phyloP scores from a whole-genome alignment of 1,140 invertebrate species.

The Drosophila sulfurigaster region DNA sequence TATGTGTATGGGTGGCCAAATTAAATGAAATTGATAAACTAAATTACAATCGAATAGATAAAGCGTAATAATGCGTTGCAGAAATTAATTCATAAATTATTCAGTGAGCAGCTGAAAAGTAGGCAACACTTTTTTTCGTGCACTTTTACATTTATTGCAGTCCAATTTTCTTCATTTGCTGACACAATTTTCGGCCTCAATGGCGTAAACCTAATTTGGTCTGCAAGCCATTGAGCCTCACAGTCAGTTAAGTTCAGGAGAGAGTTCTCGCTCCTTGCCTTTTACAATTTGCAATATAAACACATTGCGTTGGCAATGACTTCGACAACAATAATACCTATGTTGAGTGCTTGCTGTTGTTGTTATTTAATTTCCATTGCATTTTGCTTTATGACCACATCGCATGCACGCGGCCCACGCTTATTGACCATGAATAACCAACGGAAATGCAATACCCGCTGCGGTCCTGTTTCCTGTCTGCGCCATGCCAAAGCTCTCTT shows the following conservation, averaged over 20 bases:
- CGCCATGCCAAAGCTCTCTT: neutral
- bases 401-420: constrained; percentile 31
- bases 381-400: constrained; percentile 43
- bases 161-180: constrained; percentile 40
- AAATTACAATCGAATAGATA: constrained; percentile 75
- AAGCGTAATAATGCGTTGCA: constrained; percentile 56
- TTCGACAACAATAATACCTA: constrained; percentile 11
- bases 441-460: constrained; percentile 69
- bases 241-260: constrained; percentile 10
- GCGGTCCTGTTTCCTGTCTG: constrained; percentile 46
- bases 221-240: constrained; percentile 23
- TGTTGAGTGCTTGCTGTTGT: neutral
- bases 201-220: constrained; percentile 46
- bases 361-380: constrained; percentile 40
- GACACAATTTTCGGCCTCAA: constrained; percentile 48
- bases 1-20: constrained; percentile 34
- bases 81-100: constrained; percentile 62
- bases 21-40: constrained; percentile 76
- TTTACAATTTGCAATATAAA: constrained; percentile 61
- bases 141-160: constrained; percentile 30
- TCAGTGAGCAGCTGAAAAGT: constrained; percentile 35
- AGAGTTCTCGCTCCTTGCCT: neutral
- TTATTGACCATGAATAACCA: constrained; percentile 75
- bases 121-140: constrained; percentile 21
- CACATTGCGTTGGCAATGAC: constrained; percentile 61